Conservation (phyloP, 1,140 invertebrate genomes). For the Pantala flavescens region DNA sequence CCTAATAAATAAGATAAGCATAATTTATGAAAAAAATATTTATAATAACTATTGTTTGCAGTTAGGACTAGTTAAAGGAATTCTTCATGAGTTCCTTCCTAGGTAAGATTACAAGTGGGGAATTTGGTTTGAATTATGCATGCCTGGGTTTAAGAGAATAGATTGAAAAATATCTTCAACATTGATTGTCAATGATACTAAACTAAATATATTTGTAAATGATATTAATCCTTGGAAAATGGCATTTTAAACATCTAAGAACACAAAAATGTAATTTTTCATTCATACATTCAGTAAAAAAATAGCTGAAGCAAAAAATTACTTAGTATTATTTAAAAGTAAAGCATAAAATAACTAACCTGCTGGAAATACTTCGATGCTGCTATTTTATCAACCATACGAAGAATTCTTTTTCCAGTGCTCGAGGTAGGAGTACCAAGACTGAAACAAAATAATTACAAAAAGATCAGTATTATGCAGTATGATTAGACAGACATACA, state of each 20-base stretch:
- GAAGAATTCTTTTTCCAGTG: conserved; percentile 63
- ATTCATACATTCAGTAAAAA: too few species aligned
- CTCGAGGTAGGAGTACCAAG: conserved; percentile 13
- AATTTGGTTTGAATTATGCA: too few species aligned
- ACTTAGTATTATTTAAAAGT: background rate
- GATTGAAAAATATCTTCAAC: too few species aligned
- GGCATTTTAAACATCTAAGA: too few species aligned
- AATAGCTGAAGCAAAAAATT: background rate
- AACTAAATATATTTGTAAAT: too few species aligned
- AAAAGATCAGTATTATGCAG: background rate
- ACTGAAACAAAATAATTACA: background rate
- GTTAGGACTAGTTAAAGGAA: background rate
- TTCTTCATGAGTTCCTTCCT: background rate
- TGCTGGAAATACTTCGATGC: conserved; percentile 85
- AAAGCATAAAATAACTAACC: conserved; percentile 30
- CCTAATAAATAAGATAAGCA: conserved; percentile 29
- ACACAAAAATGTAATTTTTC: too few species aligned
- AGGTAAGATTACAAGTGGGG: too few species aligned
- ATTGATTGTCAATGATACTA: too few species aligned
- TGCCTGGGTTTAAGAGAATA: too few species aligned
- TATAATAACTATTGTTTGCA: too few species aligned
- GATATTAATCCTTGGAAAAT: too few species aligned
- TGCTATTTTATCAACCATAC: conserved; percentile 81
- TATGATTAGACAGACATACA: background rate
- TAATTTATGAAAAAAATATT: too few species aligned